Conservation (phyloP, 2,113 vertebrate species). For the Capreolus pygargus region DNA sequence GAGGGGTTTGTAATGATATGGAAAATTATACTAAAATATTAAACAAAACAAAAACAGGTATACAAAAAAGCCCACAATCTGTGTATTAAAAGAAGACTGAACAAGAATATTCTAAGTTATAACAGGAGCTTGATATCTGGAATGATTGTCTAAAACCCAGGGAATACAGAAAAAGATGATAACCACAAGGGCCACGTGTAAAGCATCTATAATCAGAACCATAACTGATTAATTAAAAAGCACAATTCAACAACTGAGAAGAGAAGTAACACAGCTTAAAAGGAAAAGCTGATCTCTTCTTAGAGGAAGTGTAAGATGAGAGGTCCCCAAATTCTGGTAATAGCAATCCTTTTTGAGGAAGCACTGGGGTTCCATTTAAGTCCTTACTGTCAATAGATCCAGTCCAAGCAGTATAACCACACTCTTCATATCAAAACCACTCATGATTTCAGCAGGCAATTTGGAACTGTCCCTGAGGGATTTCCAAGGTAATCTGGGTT, state of each 20-base stretch:
- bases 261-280: neutral
- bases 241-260: neutral
- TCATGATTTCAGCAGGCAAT: constrained; percentile 41
- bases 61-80: neutral
- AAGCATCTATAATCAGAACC: neutral
- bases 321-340: neutral
- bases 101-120: neutral
- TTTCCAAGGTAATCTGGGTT: constrained; percentile 46
- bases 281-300: neutral
- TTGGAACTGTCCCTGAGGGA: constrained; percentile 19
- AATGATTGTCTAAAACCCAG: neutral
- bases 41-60: neutral
- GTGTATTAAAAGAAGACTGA: neutral
- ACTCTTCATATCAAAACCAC: neutral
- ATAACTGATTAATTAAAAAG: neutral
- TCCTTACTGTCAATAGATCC: neutral
- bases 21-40: neutral
- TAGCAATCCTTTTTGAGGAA: neutral
- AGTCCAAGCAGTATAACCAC: neutral
- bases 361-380: neutral
- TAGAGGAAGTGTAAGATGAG: neutral
- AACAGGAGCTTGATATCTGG: neutral
- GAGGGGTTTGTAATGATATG: neutral
- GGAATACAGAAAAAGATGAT: neutral
- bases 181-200: neutral